Conservation (phyloP, 2,797 vertebrate species). For the Siniperca scherzeri region DNA sequence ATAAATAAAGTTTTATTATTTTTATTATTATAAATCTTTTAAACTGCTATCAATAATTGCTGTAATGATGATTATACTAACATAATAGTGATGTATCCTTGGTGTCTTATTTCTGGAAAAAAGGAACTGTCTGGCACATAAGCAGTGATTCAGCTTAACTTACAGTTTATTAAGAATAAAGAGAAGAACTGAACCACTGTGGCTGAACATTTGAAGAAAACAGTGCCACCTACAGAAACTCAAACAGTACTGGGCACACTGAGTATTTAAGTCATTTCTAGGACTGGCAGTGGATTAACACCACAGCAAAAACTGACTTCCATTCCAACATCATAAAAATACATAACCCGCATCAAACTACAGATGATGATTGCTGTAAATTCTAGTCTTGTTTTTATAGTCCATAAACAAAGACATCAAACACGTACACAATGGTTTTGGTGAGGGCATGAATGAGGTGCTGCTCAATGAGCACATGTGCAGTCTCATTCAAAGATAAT, state of each 20-base stretch:
- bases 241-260: not conserved
- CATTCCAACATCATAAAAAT: not conserved
- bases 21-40: not conserved
- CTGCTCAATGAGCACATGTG: too few relatives aligned
- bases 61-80: not conserved
- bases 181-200: not conserved
- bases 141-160: not conserved
- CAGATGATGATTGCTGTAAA: not conserved
- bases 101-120: not conserved
- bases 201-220: constrained; percentile 1
- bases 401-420: not conserved
- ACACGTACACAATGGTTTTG: not conserved
- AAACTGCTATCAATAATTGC: not conserved
- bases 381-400: not conserved
- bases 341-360: not conserved
- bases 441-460: not conserved
- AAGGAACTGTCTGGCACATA: not conserved
- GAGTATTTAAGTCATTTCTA: not conserved
- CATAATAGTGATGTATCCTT: not conserved
- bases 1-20: too few relatives aligned
- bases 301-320: too few relatives aligned
- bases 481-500: not conserved
- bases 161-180: not conserved
- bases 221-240: constrained; percentile 18
- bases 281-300: not conserved